phyloP scores from a whole-genome alignment of 2,797 vertebrate genomes.

The Trachops cirrhosus region DNA sequence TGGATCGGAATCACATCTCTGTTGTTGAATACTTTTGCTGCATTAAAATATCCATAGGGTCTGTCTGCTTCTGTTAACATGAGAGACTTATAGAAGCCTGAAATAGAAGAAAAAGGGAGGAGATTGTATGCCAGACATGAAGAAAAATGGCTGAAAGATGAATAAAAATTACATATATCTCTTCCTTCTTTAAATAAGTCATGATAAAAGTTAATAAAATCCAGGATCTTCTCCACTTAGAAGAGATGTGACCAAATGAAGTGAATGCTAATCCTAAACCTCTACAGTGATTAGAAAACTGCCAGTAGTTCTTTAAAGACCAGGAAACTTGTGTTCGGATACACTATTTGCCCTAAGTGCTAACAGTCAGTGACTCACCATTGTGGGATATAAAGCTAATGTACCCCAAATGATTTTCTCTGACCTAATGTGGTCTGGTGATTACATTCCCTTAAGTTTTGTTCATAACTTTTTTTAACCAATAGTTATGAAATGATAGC shows the following conservation, averaged over 20 bases:
- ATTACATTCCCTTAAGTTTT: neutral
- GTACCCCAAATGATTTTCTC: neutral
- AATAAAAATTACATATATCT: neutral
- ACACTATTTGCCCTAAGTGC: neutral
- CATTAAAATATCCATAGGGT: slow-evolving; percentile 75
- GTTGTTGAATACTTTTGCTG: slow-evolving; percentile 72
- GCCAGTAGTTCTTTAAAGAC: neutral
- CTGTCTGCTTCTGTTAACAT: slow-evolving; percentile 76
- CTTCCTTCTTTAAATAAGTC: neutral
- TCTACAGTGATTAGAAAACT: neutral
- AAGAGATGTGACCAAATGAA: neutral
- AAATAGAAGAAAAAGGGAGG: neutral
- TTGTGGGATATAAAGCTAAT: neutral
- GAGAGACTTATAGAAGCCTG: slow-evolving; percentile 74
- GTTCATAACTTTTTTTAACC: neutral
- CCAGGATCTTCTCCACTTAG: neutral
- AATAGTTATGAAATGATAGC: neutral
- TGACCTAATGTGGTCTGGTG: neutral
- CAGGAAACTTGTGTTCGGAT: neutral
- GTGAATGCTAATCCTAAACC: neutral
- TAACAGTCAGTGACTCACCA: neutral
- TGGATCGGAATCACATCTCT: slow-evolving; percentile 73
- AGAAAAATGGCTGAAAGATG: neutral
- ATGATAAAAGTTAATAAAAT: neutral
- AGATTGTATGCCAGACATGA: neutral